phyloP scores from a whole-genome alignment of 2,797 vertebrate species.

The Neostethus bicornis region DNA sequence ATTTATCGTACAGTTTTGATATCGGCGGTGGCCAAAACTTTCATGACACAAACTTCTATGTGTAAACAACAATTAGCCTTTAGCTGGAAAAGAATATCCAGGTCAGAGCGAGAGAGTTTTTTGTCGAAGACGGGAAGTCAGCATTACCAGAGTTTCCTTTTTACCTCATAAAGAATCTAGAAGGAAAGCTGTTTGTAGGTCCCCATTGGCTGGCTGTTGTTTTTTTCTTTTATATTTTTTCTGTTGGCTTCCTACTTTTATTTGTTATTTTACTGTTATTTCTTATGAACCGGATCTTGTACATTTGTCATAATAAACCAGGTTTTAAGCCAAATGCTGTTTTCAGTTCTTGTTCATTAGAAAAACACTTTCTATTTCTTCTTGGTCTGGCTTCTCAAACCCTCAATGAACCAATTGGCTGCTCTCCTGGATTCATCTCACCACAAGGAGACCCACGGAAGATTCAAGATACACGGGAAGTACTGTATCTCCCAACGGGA shows the following conservation, averaged over 20 bases:
- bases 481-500: too few species aligned
- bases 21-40: conserved; percentile 46
- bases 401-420: too few species aligned
- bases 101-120: too few species aligned
- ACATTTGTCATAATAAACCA: conserved; percentile 98
- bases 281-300: conserved; percentile 93
- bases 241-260: conserved; percentile 82
- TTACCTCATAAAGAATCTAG: conserved; percentile 79
- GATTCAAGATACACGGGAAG: too few species aligned
- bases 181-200: conserved; percentile 80
- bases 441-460: too few species aligned
- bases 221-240: conserved; percentile 83
- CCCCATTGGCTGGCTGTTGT: conserved; percentile 79
- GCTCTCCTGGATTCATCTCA: too few species aligned
- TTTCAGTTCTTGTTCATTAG: neutral
- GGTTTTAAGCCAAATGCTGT: conserved; percentile 57
- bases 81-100: conserved; percentile 49
- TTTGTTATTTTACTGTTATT: conserved; percentile 91
- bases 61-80: conserved; percentile 40
- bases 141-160: conserved; percentile 79
- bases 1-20: conserved; percentile 55
- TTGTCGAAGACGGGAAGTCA: conserved; percentile 67
- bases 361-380: too few species aligned
- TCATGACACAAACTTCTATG: conserved; percentile 28
- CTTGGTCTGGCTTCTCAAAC: too few species aligned